phyloP scores from a whole-genome alignment of 2,113 vertebrate genomes.

The Ellobius talpinus region DNA sequence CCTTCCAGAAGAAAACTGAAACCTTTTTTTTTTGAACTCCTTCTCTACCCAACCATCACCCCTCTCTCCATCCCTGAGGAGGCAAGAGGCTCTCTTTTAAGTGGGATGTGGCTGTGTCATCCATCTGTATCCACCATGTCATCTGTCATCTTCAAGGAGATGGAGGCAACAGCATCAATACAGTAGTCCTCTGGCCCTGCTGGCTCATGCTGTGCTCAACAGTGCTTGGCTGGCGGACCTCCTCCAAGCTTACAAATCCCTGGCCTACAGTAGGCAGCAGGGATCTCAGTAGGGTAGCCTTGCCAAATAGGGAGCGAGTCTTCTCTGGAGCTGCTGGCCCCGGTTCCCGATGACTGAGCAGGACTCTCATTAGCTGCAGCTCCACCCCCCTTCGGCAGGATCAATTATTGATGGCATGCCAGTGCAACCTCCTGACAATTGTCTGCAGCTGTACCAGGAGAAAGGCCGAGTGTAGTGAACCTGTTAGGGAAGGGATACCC shows the following conservation, averaged over 20 bases:
- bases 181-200: not conserved
- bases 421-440: not conserved
- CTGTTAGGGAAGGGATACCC: not conserved
- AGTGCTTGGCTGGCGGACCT: not conserved
- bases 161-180: not conserved
- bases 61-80: not conserved
- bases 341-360: fast-evolving
- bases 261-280: not conserved
- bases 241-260: not conserved
- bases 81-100: not conserved
- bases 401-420: slow-evolving; percentile 35
- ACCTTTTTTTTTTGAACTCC: not conserved
- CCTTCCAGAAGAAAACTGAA: not conserved
- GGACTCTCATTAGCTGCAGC: not conserved
- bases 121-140: slow-evolving; percentile 41
- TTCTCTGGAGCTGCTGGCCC: not conserved
- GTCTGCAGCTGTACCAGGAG: not conserved
- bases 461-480: not conserved
- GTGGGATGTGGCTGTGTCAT: not conserved
- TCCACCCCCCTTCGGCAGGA: not conserved
- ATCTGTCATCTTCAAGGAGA: slow-evolving; percentile 4
- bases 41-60: not conserved
- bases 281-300: not conserved
- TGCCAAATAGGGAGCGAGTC: not conserved
- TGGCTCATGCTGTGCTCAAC: not conserved